Evolutionary conservation across 2,113 vertebrate genomes (phyloP).

Genomic region (Pyrgilauda ruficollis): DNA sequence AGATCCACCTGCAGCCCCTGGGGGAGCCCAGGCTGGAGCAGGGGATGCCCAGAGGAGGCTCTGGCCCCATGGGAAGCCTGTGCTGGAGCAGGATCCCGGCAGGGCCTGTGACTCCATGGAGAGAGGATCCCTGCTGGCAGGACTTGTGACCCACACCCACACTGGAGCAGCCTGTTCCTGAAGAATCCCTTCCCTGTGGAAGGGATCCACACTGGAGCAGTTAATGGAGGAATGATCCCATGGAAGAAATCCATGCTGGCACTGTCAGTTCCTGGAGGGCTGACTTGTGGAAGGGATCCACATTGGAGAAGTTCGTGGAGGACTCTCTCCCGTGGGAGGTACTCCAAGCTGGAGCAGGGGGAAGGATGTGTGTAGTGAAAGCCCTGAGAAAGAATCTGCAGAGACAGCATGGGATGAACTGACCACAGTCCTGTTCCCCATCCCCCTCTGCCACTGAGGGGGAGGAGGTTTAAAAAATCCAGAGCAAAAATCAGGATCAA

Average conservation of each 20-base stretch:
- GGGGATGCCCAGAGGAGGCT: not conserved
- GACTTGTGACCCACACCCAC: fast-evolving
- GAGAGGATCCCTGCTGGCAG: not conserved
- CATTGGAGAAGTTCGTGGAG: not conserved
- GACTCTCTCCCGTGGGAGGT: not conserved
- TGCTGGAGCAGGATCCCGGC: not conserved
- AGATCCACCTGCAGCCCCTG: not conserved
- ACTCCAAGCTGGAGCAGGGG: not conserved
- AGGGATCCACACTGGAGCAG: too few species aligned
- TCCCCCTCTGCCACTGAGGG: too few species aligned
- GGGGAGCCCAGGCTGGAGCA: not conserved
- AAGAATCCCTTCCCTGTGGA: too few species aligned
- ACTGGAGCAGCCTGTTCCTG: not conserved
- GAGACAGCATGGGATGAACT: fast-evolving
- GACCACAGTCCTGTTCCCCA: too few species aligned
- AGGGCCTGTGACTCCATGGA: fast-evolving
- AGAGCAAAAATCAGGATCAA: not conserved
- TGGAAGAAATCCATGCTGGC: too few species aligned
- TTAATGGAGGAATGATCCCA: too few species aligned
- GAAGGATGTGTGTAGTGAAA: not conserved
- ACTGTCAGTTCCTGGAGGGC: not conserved
- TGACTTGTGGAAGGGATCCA: not conserved
- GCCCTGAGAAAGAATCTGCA: not conserved
- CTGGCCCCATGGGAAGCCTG: fast-evolving
- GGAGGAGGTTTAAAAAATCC: not conserved